Base-by-base conservation (phyloP, 2,797 vertebrate genomes). In the Sphenopsis melanotis region DNA sequence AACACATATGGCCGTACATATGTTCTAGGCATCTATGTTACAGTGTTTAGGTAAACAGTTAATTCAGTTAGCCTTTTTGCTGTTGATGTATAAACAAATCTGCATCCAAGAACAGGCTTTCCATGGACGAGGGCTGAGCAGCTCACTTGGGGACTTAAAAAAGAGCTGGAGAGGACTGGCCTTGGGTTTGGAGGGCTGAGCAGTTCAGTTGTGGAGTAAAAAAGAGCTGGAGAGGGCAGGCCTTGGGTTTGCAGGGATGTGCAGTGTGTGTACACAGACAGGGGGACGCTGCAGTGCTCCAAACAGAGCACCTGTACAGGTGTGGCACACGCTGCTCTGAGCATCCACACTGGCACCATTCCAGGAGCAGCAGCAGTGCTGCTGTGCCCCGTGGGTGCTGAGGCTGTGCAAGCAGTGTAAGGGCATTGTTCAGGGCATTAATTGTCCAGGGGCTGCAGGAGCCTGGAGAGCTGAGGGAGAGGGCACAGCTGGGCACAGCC, bases 1-100 rank as follows among this genome's bases (percentile, higher is more conserved):
- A 96, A 82, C 81, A 82, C 83, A 90, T 52, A 84, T 61, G 76
- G 44, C 13, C 74, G 59, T 89, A 52, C 52, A 24, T 57, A 26
- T 46, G 83, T 52, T 84, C 24, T 4, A 22, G 44, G 65, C 37
- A 24, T 64, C 64, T 39, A 4, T 22, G 16, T 50, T 60, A 27
- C 1, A 26, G 60, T 53, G 44, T 61, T 52, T 61, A 65, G 71
- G 66, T 75, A 84, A 84, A 69, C 70, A 84, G 61, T 53, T 75
- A n/a, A 53, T 64, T 42, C 59, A 52, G 17, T 85, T 26, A 61
- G 41, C 30, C 72, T 53, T 75, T 59, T 26, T 83, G 42, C 14
- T 66, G 2, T 29, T 44, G 82, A n/a, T 42, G 50, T 72, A 21
- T 53, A 89, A 94, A 91, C 68, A 87, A 77, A 76, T 26, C 72